Percentiles rank a stretch among this genome's conserved stretches.
phyloP scores from a whole-genome alignment of 2,113 vertebrate species.

The Aptenodytes forsteri region DNA sequence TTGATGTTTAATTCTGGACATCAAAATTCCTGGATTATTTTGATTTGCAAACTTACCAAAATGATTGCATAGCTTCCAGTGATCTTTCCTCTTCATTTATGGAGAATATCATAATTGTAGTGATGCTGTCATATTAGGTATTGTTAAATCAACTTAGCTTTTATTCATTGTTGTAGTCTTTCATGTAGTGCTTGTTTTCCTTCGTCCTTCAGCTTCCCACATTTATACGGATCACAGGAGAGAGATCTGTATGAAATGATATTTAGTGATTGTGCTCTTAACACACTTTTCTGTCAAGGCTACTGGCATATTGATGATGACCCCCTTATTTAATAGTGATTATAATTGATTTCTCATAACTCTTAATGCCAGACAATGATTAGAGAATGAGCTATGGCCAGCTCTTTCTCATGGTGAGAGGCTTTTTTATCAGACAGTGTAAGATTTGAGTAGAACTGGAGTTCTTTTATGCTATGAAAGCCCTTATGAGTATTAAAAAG shows the following conservation, averaged over 20 bases:
- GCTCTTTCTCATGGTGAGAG: neutral
- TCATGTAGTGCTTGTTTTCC: neutral
- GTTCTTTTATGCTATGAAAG: neutral
- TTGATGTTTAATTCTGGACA: neutral
- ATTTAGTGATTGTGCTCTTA: conserved; percentile 7
- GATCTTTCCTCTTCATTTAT: neutral
- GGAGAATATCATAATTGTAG: neutral
- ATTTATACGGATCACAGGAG: neutral
- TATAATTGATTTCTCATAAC: conserved; percentile 37
- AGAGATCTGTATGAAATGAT: neutral
- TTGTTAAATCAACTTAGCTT: neutral
- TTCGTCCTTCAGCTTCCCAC: neutral
- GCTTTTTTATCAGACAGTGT: neutral
- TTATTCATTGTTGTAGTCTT: neutral
- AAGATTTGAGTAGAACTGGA: neutral
- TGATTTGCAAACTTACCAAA: neutral
- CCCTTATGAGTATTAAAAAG: neutral
- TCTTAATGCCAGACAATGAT: neutral
- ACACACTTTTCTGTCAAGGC: neutral
- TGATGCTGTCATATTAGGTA: neutral
- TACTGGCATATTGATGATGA: neutral
- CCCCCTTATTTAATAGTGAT: conserved; percentile 1
- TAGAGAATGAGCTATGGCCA: neutral
- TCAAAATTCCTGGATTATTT: neutral
- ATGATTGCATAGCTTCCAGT: neutral